Evolutionary conservation across 2,888 invertebrate species (phyloP).

Genomic region (Lutraria lutraria): DNA sequence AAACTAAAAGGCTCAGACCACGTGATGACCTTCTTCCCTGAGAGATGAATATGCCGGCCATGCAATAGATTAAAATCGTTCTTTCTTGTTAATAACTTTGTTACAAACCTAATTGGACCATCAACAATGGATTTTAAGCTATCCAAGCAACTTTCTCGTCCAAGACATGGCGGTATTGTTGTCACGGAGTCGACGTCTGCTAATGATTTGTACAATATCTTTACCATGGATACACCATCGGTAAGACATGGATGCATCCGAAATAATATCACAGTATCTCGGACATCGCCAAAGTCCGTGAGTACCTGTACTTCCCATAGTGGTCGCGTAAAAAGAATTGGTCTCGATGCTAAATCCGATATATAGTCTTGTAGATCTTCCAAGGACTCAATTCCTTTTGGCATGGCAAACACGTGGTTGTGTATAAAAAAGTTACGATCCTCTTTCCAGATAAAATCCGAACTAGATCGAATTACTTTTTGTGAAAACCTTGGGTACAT

Average conservation of each 20-base stretch:
- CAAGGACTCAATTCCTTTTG: conserved; percentile 83
- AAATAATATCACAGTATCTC: conserved; percentile 87
- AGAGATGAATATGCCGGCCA: conserved; percentile 80
- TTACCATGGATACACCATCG: conserved; percentile 88
- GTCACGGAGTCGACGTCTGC: conserved; percentile 82
- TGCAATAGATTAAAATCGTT: conserved; percentile 87
- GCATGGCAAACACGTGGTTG: conserved; percentile 88
- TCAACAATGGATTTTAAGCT: conserved; percentile 87
- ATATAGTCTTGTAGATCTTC: conserved; percentile 87
- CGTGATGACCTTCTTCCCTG: conserved; percentile 85
- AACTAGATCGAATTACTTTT: conserved; percentile 85
- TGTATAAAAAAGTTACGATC: conserved; percentile 88
- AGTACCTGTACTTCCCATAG: conserved; percentile 89
- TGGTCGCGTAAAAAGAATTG: conserved; percentile 87
- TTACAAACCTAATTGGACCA: conserved; percentile 88
- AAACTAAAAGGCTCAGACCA: conserved; percentile 88
- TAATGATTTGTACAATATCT: conserved; percentile 86
- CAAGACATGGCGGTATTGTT: conserved; percentile 67
- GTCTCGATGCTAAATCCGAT: conserved; percentile 86
- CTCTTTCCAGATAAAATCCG: conserved; percentile 88
- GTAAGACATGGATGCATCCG: conserved; percentile 88
- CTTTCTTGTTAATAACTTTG: conserved; percentile 87
- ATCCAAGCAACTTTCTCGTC: conserved; percentile 64
- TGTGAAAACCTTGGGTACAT: conserved; percentile 88
- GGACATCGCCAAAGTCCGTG: conserved; percentile 86